Percentiles rank a stretch among this genome's conserved stretches.
Evolutionary conservation across 1,140 invertebrate genomes (phyloP).

Genomic region (Hyphantria cunea): DNA sequence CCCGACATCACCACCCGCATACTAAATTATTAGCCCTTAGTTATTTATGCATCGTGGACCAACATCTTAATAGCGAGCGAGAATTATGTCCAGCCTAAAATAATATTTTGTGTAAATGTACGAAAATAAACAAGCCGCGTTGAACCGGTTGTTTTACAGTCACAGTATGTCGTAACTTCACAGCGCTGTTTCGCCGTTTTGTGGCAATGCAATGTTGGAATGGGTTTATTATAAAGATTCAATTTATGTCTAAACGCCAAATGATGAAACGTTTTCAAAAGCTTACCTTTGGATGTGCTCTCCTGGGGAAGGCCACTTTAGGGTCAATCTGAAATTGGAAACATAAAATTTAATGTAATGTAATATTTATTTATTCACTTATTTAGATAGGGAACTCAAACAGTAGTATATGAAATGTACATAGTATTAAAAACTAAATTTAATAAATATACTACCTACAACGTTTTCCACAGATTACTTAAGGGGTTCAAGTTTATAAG

Average conservation of each 20-base stretch:
- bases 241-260: slow-evolving; percentile 55
- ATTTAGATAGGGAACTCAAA: too few species aligned
- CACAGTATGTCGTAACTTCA: slow-evolving; percentile 61
- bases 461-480: too few species aligned
- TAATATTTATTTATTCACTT: too few species aligned
- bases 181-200: slow-evolving; percentile 42
- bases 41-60: slow-evolving; percentile 78
- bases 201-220: slow-evolving; percentile 62
- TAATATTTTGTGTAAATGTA: slow-evolving; percentile 80
- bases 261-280: slow-evolving; percentile 44
- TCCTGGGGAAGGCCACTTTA: slow-evolving; percentile 99
- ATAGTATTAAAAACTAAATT: too few species aligned
- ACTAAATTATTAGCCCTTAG: slow-evolving; percentile 76
- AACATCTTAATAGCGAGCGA: slow-evolving; percentile 77
- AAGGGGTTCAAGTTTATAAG: too few species aligned
- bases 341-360: slow-evolving; percentile 1
- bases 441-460: too few species aligned
- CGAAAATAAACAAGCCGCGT: slow-evolving; percentile 73
- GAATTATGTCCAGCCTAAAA: slow-evolving; percentile 80
- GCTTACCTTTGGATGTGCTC: slow-evolving; percentile 99
- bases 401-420: too few species aligned
- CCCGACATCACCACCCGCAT: slow-evolving; percentile 69
- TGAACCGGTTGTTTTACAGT: slow-evolving; percentile 55
- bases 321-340: slow-evolving; percentile 96
- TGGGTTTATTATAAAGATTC: slow-evolving; percentile 64